Evolutionary conservation across 2,797 vertebrate species (phyloP), one percentile per base, ranked within the genome.

Genomic region (Sus cebifrons): DNA sequence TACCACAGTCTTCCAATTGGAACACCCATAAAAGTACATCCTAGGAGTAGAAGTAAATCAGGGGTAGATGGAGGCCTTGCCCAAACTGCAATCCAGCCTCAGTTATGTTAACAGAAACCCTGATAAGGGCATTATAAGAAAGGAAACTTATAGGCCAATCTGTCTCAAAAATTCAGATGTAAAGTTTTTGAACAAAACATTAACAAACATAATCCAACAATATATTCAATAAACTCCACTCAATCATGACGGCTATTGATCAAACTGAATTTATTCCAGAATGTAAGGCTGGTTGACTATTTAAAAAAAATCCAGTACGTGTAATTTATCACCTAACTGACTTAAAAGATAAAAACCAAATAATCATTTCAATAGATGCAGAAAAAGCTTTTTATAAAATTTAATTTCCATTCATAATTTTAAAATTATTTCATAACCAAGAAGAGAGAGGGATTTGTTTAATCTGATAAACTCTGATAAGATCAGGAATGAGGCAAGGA

Each of bases 311-410:
- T 58, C 65, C 27, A 78, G 5, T 60, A 44, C 68, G 40, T 62
- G n/a, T 49, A 52, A 62, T 70, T 78, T 89, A 62, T 23, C n/a
- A 68, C 25, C 71, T 77, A 77, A 70, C 6, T 84, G n/a, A 89
- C 89, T 81, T 89, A 83, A 83, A 83, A 94, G 78, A 84, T 77
- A 84, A 89, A 84, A 84, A 52, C 83, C 9, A 74, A 68, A 32
- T 52, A 75, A 83, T 36, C 49, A 32, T 68, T 36, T 86, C 67
- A 56, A 40, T 64, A 83, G 21, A 58, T 74, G 32, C 17, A 75
- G 4, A 65, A 77, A 40, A 92, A n/a, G 23, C 52, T 78, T 70
- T 58, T 92, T 62, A 77, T 70, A 74, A 74, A 88, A 74, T 56
- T 36, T 56, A 89, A n/a, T 89, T 89, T 78, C 44, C 62, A 78